A percentile compares a stretch with the other conserved stretches of the same genome.
Conservation (phyloP, 2,888 invertebrate species). For the Parnassius orleans region DNA sequence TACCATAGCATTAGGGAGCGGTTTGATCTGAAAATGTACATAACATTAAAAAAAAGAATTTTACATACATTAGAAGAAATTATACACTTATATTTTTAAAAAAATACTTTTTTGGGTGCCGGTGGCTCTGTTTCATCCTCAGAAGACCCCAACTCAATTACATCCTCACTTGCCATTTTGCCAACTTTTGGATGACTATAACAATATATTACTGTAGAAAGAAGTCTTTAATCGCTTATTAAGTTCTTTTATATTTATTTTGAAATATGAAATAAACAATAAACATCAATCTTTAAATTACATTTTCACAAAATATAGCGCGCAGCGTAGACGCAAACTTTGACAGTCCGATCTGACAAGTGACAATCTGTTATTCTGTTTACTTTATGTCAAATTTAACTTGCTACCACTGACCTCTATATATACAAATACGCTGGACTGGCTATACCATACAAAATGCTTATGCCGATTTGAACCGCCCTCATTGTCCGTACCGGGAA, state of each 20-base stretch:
- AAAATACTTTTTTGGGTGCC: conserved; percentile 60
- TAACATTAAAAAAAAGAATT: background rate
- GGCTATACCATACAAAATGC: too few species aligned
- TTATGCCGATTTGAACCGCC: too few species aligned
- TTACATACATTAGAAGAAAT: background rate
- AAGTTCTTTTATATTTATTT: too few species aligned
- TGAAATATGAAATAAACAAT: too few species aligned
- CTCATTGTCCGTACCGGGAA: too few species aligned
- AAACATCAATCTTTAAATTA: background rate
- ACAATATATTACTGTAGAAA: background rate
- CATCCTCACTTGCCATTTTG: conserved; percentile 63
- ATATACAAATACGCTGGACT: too few species aligned
- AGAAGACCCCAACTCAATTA: conserved; percentile 73
- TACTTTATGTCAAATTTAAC: too few species aligned
- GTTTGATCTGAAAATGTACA: conserved; percentile 53
- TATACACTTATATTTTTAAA: background rate
- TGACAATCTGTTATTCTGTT: too few species aligned
- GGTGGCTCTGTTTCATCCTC: conserved; percentile 65
- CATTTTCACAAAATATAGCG: background rate
- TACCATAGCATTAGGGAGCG: conserved; percentile 65
- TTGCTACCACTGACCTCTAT: too few species aligned
- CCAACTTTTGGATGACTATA: background rate
- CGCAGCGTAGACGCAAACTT: background rate
- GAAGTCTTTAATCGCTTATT: too few species aligned
- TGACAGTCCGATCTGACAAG: background rate